phyloP scores from a whole-genome alignment of 2,888 invertebrate species.

The Plusia festucae region DNA sequence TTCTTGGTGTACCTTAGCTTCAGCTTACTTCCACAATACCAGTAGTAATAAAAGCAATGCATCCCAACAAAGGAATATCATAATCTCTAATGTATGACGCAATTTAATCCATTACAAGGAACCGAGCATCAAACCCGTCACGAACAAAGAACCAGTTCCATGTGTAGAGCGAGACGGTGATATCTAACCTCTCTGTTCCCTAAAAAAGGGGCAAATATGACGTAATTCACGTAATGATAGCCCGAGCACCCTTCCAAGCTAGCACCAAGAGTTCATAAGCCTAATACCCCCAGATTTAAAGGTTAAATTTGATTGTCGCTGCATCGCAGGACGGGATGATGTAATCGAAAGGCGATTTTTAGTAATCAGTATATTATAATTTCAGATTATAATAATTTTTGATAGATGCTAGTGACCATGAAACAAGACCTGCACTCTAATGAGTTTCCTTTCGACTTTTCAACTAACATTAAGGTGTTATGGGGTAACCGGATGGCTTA shows the following conservation, averaged over 20 bases:
- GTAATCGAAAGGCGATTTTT: constrained; percentile 69
- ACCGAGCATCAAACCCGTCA: constrained; percentile 48
- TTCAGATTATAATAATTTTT: constrained; percentile 37
- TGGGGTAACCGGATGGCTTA: neutral
- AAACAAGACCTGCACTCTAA: neutral
- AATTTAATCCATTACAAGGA: constrained; percentile 54
- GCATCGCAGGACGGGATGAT: constrained; percentile 58
- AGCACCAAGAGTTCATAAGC: constrained; percentile 56
- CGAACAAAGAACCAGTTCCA: constrained; percentile 73
- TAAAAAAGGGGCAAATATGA: constrained; percentile 80
- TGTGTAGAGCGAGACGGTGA: constrained; percentile 59
- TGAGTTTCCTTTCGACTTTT: neutral
- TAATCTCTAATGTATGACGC: constrained; percentile 51
- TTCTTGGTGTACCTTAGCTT: no score
- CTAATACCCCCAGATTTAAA: constrained; percentile 49
- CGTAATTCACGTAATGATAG: constrained; percentile 71
- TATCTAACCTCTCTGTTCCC: constrained; percentile 57
- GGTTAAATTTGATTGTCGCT: constrained; percentile 53
- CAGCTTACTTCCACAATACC: neutral
- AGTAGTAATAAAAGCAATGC: neutral
- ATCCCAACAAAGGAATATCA: constrained; percentile 50
- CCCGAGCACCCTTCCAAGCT: constrained; percentile 69
- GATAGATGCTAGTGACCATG: constrained; percentile 10
- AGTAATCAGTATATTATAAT: constrained; percentile 49
- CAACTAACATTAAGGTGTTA: neutral